Conservation (phyloP, 2,797 vertebrate genomes). For the Mormyrops boulengeri region DNA sequence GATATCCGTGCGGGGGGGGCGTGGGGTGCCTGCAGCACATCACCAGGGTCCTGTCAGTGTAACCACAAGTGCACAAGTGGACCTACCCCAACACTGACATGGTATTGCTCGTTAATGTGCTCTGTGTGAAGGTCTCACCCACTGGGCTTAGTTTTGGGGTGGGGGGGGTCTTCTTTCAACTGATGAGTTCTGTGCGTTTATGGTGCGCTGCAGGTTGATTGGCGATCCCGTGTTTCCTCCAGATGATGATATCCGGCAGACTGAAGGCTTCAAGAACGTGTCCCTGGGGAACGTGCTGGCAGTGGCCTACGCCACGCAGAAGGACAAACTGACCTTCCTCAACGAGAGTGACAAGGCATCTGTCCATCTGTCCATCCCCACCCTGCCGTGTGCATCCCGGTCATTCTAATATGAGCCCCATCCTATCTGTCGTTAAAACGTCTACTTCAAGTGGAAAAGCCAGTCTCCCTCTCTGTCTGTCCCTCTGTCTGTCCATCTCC, state of each 20-base stretch:
- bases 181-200: background rate
- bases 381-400: background rate
- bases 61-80: too few relatives aligned
- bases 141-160: background rate
- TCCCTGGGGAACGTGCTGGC: constrained; percentile 83
- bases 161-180: background rate
- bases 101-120: background rate
- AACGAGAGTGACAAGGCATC: constrained; percentile 79
- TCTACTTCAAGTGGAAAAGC: background rate
- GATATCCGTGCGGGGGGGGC: background rate
- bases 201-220: background rate
- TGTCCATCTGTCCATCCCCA: background rate
- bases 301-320: constrained; percentile 73
- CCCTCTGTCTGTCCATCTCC: background rate
- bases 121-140: background rate
- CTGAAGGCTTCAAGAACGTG: constrained; percentile 87
- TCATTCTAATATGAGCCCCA: background rate
- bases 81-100: background rate
- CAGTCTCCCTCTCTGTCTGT: constrained; percentile 30
- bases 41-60: background rate
- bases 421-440: background rate
- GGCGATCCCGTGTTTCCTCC: background rate
- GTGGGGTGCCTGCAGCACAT: background rate
- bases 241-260: constrained; percentile 88
- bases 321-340: constrained; percentile 83